Evolutionary conservation across 2,888 invertebrate species (phyloP).

Genomic region (Diarsia rubi): DNA sequence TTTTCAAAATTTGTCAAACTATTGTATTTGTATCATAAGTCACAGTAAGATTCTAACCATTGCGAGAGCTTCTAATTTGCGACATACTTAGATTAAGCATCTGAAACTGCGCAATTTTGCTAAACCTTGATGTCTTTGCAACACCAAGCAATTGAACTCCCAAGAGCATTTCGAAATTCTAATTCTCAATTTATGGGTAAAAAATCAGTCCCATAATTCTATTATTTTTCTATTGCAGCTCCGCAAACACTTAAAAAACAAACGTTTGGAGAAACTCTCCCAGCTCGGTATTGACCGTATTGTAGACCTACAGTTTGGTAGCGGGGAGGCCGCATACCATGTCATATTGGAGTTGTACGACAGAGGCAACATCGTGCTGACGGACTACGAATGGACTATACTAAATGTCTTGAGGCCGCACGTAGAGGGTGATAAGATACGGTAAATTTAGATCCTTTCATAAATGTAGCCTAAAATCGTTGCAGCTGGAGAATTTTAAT

Average conservation of each 20-base stretch:
- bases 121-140: background rate
- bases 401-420: constrained; percentile 98
- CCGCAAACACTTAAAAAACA: constrained; percentile 98
- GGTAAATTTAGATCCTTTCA: constrained; percentile 78
- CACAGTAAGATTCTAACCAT: background rate
- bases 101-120: background rate
- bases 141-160: background rate
- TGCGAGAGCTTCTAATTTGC: background rate
- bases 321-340: constrained; percentile 98
- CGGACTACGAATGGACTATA: constrained; percentile 97
- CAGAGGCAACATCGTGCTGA: constrained; percentile 98
- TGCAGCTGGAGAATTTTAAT: background rate
- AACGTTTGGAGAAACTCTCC: constrained; percentile 95
- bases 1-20: background rate
- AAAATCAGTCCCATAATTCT: background rate
- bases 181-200: background rate
- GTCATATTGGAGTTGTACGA: constrained; percentile 98
- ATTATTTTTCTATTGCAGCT: constrained; percentile 90
- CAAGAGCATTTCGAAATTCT: background rate
- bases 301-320: constrained; percentile 98
- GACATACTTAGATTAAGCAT: background rate
- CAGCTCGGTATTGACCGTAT: constrained; percentile 98
- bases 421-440: constrained; percentile 96
- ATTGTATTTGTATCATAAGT: background rate
- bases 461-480: background rate